A percentile compares a stretch with the other conserved stretches of the same genome.
These are phyloP conservation scores for Pristiophorus japonicus DNA, from an alignment of 2,113 vertebrate genomes.

Conservation along the genomic window DNA sequence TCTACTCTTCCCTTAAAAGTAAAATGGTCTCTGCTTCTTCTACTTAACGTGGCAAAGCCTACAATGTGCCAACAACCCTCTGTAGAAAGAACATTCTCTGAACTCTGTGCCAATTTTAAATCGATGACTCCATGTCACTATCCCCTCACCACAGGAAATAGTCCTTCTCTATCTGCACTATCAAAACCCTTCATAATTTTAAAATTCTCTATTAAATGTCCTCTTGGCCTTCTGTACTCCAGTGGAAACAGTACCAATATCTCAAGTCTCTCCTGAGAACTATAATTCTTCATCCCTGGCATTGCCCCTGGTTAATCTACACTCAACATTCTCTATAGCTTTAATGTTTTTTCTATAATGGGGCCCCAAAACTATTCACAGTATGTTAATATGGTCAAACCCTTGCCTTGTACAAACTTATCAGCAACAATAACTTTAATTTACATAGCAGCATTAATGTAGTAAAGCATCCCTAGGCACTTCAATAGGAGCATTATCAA, in stretches of 20 bases:
- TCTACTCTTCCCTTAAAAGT: background rate
- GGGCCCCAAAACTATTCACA: background rate
- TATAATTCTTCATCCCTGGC: background rate
- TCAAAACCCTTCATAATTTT: background rate
- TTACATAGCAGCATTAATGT: no score
- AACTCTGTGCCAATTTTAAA: background rate
- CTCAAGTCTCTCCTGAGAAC: background rate
- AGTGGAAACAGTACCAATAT: background rate
- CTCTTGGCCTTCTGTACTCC: background rate
- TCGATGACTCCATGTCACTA: background rate
- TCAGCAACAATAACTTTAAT: no score
- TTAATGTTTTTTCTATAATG: background rate
- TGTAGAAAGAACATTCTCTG: background rate
- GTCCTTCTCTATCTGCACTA: background rate
- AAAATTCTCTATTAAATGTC: background rate
- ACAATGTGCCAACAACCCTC: background rate
- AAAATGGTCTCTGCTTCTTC: background rate
- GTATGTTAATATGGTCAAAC: background rate
- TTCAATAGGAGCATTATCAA: no score
- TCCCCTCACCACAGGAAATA: background rate
- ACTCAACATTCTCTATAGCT: background rate
- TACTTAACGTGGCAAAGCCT: background rate
- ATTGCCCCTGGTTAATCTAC: background rate
- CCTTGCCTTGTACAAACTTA: no score
- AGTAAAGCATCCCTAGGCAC: no score